Evolutionary conservation across 2,888 invertebrate genomes (phyloP), one percentile per base, ranked within the genome.

Genomic region (Nowickia ferox): DNA sequence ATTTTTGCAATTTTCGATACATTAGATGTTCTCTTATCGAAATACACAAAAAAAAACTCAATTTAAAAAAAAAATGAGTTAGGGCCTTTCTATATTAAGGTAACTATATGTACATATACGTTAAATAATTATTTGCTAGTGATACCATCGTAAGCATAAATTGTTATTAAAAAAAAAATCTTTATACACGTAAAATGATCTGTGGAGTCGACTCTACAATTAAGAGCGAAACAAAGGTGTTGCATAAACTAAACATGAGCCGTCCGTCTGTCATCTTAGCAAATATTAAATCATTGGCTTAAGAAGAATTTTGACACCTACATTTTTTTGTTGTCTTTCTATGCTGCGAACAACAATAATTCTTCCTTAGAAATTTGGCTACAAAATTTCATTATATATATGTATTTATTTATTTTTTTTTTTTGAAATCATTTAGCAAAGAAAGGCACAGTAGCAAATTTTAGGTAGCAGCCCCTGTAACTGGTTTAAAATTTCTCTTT

Each of bases 291-390:
- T 90, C 92, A 91, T 91, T 92, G 91, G 91, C 91, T 91, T 90
- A 91, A 89, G 86, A 63, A 84, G 89, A 89, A 91, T 91, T 92
- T 92, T 91, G 92, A 92, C 91, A 91, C 91, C 91, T 91, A 86
- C 72, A 65, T 11, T 71, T 69, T 71, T 74, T 71, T 57, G n/a
- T 55, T 19, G 17, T 55, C 15, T 38, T 40, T 17, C 13, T 8
- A 13, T n/a, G 17, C 40, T n/a, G 13, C 44, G 5, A 46, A 9
- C 38, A 30, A 57, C 38, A 15, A 9, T 3, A 78, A 65, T 19
- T 55, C 2, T 38, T 61, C 63, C 15, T 44, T 59, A 72, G 44
- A 61, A 66, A 51, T 61, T 51, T 78, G 53, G 19, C 46, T 65
- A 59, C 57, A 83, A 77, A 30, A 59, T 82, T 76, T 69, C 48